phyloP scores from a whole-genome alignment of 2,113 vertebrate genomes.

The Dicerorhinus sumatrensis region DNA sequence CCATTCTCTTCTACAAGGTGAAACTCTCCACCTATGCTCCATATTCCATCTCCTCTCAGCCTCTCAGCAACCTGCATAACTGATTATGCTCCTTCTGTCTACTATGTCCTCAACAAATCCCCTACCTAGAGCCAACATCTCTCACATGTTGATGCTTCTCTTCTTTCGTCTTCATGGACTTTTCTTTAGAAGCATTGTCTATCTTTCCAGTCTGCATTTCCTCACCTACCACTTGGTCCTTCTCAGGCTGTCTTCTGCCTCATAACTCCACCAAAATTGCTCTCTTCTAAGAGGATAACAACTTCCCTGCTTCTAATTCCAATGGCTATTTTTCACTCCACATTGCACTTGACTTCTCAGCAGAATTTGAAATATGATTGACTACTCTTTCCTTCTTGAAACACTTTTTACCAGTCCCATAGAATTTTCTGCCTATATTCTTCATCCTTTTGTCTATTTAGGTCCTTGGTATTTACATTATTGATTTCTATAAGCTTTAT shows the following conservation, averaged over 20 bases:
- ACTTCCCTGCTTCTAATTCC: not conserved
- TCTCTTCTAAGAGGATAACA: not conserved
- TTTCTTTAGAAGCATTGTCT: not conserved
- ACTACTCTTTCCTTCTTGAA: conserved; percentile 9
- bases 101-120: too few relatives aligned
- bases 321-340: not conserved
- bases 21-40: not conserved
- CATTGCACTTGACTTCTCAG: not conserved
- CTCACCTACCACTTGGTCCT: not conserved
- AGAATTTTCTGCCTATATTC: not conserved
- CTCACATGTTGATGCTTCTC: not conserved
- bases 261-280: not conserved
- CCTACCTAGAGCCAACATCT: not conserved
- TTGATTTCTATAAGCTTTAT: conserved; percentile 48
- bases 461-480: conserved; percentile 47
- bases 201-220: not conserved
- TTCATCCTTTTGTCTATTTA: conserved; percentile 37
- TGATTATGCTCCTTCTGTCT: not conserved
- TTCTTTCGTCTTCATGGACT: not conserved
- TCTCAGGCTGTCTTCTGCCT: not conserved
- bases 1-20: not conserved
- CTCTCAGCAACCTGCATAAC: not conserved
- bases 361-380: conserved; percentile 13
- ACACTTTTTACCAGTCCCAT: not conserved
- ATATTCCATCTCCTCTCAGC: not conserved